phyloP scores from a whole-genome alignment of 2,888 invertebrate species.

The Timandra comae region DNA sequence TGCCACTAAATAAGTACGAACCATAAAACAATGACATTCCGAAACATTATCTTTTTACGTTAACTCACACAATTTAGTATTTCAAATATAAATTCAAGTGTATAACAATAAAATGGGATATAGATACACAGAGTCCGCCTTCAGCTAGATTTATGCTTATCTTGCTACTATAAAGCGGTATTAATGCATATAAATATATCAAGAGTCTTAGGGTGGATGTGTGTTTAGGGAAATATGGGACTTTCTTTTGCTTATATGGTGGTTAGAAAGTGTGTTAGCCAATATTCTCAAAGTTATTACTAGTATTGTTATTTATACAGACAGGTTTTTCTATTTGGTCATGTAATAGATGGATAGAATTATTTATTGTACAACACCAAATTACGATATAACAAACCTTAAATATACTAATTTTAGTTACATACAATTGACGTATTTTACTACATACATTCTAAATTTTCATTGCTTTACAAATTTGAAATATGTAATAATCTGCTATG shows the following conservation, averaged over 20 bases:
- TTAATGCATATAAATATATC: constrained; percentile 70
- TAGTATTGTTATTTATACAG: too few relatives aligned
- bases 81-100: constrained; percentile 51
- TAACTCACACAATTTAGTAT: constrained; percentile 33
- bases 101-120: constrained; percentile 57
- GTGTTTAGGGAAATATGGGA: constrained; percentile 8
- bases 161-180: constrained; percentile 57
- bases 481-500: too few relatives aligned
- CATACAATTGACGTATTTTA: too few relatives aligned
- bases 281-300: too few relatives aligned
- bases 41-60: constrained; percentile 32
- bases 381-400: too few relatives aligned
- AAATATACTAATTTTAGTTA: too few relatives aligned
- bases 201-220: constrained; percentile 33
- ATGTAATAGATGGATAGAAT: too few relatives aligned
- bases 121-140: constrained; percentile 50
- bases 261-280: too few relatives aligned
- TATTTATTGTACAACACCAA: too few relatives aligned
- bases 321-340: background rate
- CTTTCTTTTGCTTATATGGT: background rate
- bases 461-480: too few relatives aligned
- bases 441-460: too few relatives aligned
- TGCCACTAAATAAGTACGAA: constrained; percentile 11
- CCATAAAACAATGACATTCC: constrained; percentile 26
- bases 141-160: constrained; percentile 61